Evolutionary conservation across 1,140 invertebrate genomes (phyloP).

Genomic region (Cherax quadricarinatus): DNA sequence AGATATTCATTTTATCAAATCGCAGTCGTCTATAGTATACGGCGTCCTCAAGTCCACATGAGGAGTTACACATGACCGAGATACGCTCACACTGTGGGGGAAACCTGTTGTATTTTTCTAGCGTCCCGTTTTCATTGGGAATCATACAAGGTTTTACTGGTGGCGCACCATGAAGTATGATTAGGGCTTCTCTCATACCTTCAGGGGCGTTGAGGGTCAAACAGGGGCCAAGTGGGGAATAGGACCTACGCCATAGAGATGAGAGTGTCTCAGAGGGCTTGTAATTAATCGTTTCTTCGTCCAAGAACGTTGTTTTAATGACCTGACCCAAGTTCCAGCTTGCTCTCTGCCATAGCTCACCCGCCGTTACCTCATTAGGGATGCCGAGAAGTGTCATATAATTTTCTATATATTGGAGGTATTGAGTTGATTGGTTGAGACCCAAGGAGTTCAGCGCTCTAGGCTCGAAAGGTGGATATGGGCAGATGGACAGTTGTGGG

Average conservation of each 20-base stretch:
- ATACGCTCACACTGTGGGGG: background rate
- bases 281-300: background rate
- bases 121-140: background rate
- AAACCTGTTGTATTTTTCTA: background rate
- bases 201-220: constrained; percentile 24
- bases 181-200: background rate
- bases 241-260: constrained; percentile 2
- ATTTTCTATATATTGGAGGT: background rate
- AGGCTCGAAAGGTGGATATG: constrained; percentile 34
- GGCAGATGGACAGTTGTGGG: constrained; percentile 37
- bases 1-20: constrained; percentile 5
- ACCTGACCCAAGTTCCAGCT: constrained; percentile 23
- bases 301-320: background rate
- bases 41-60: constrained; percentile 44
- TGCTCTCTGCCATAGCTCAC: constrained; percentile 28
- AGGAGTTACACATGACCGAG: constrained; percentile 14
- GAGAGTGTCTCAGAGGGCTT: background rate
- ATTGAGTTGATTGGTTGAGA: constrained; percentile 26
- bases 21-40: background rate
- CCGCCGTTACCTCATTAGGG: background rate
- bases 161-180: background rate
- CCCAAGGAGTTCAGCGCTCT: constrained; percentile 4
- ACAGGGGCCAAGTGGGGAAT: constrained; percentile 44
- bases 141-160: background rate
- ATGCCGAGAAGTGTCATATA: background rate